Percentiles rank a stretch among this genome's conserved stretches.
Conservation (phyloP, 2,113 vertebrate genomes). For the Rhinolophus sinicus region DNA sequence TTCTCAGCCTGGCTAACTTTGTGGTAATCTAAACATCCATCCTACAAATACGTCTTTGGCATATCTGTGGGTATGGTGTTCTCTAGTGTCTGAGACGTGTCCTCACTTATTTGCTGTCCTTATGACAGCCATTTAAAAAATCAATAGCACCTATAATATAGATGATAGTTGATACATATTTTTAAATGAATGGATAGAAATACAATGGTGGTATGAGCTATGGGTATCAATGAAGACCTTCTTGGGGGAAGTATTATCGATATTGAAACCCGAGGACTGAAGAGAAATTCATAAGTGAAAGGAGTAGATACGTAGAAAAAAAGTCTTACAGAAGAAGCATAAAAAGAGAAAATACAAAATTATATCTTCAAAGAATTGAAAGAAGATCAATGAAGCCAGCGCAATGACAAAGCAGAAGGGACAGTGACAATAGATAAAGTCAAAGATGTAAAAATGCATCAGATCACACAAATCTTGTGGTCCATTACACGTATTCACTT, state of each 20-base stretch:
- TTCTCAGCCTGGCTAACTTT: neutral
- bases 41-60: neutral
- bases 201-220: neutral
- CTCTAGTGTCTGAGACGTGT: neutral
- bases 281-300: neutral
- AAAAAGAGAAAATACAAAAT: neutral
- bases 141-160: neutral
- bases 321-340: neutral
- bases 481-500: neutral
- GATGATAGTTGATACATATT: neutral
- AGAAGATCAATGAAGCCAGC: neutral
- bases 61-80: neutral
- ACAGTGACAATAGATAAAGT: neutral
- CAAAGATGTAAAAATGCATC: neutral
- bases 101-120: neutral
- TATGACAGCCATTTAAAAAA: neutral
- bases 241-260: neutral
- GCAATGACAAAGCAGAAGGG: neutral
- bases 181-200: neutral
- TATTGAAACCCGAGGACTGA: neutral
- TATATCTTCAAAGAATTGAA: neutral
- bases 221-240: neutral
- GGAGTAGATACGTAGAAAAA: neutral
- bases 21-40: neutral
- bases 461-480: neutral